Percentiles rank a stretch among this genome's conserved stretches.
Conservation (phyloP, 2,888 invertebrate genomes). For the Chromoteleia sp. region DNA sequence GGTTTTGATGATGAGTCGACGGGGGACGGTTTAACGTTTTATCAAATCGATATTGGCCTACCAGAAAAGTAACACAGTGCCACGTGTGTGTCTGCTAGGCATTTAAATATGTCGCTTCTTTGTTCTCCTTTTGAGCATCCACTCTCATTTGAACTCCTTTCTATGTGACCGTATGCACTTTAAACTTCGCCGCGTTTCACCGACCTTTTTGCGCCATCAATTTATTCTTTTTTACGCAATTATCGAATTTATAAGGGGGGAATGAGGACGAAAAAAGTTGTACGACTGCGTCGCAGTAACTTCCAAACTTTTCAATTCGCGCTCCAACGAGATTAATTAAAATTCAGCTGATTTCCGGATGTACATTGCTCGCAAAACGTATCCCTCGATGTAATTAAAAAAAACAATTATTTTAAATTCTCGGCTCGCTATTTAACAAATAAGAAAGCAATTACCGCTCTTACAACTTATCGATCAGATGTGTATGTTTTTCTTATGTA, state of each 20-base stretch:
- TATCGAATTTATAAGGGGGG: constrained; percentile 20
- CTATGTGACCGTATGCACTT: constrained; percentile 24
- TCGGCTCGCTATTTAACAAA: constrained; percentile 4
- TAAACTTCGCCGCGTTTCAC: constrained; percentile 28
- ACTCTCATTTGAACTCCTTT: constrained; percentile 31
- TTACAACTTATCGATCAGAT: constrained; percentile 19
- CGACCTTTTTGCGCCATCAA: background rate
- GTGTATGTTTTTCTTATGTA: background rate
- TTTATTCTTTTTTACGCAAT: constrained; percentile 28
- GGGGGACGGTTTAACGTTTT: constrained; percentile 6
- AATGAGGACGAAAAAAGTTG: constrained; percentile 6
- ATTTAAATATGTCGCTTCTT: constrained; percentile 22
- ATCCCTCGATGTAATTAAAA: constrained; percentile 19
- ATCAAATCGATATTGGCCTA: constrained; percentile 33
- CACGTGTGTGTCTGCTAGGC: constrained; percentile 7
- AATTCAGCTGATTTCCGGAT: constrained; percentile 36
- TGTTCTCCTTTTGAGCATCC: background rate
- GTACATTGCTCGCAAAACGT: constrained; percentile 3
- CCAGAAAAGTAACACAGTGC: constrained; percentile 21
- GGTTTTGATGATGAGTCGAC: constrained; percentile 12
- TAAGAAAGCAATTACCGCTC: constrained; percentile 15
- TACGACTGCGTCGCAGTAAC: background rate
- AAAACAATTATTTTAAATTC: constrained; percentile 30
- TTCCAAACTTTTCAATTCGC: constrained; percentile 24
- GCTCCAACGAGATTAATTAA: constrained; percentile 31